These are phyloP conservation scores for Eurytoma adleriae DNA, from an alignment of 2,888 invertebrate species.

Conservation along the genomic window DNA sequence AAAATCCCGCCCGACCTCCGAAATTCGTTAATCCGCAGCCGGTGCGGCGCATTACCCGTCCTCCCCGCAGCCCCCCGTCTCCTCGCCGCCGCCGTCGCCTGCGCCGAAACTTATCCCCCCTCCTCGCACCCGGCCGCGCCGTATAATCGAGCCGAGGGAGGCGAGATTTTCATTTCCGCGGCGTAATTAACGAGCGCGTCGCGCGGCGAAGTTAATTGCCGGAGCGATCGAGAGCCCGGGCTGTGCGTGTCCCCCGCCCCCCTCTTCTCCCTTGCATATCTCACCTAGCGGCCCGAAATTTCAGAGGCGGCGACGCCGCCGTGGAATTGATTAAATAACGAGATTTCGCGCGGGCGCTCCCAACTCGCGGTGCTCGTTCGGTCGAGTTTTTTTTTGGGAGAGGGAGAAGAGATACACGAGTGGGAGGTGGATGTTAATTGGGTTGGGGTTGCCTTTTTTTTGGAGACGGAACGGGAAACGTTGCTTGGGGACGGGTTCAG, in stretches of 20 bases:
- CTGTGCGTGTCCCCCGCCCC: background rate
- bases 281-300: slow-evolving; percentile 26
- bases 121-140: no score
- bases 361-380: slow-evolving; percentile 5
- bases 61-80: no score
- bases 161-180: slow-evolving; percentile 63
- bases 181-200: slow-evolving; percentile 61
- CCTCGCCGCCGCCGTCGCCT: no score
- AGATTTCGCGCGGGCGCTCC: slow-evolving; percentile 17
- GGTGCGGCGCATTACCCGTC: no score
- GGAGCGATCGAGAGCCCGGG: slow-evolving; percentile 24
- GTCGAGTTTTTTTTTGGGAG: background rate
- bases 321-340: slow-evolving; percentile 45
- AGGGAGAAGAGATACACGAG: background rate
- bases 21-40: no score
- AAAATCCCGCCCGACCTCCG: no score
- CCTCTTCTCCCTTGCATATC: background rate
- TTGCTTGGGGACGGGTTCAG: no score
- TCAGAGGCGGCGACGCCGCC: slow-evolving; percentile 1
- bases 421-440: background rate
- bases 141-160: background rate
- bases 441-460: background rate
- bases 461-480: background rate
- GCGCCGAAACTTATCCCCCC: no score
- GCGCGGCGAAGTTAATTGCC: slow-evolving; percentile 49